A percentile compares a stretch with the other conserved stretches of the same genome.
phyloP scores from a whole-genome alignment of 2,113 vertebrate species.

The Pyrgilauda ruficollis region DNA sequence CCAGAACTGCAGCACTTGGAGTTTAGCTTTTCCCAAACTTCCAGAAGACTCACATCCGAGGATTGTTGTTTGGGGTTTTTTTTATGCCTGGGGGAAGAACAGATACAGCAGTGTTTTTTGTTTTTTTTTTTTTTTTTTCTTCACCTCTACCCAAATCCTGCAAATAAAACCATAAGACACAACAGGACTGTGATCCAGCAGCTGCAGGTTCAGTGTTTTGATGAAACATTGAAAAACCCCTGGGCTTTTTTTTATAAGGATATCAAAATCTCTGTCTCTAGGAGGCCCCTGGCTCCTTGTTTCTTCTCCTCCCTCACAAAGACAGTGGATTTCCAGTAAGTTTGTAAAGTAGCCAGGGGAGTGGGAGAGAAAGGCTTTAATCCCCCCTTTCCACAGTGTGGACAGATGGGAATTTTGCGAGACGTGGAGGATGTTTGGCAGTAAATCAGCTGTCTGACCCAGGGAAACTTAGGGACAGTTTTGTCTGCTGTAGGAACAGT shows the following conservation, averaged over 20 bases:
- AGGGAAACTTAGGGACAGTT: not conserved
- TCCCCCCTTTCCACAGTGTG: not conserved
- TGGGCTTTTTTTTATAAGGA: rapidly evolving
- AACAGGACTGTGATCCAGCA: not conserved
- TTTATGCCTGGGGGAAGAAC: not conserved
- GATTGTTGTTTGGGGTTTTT: not conserved
- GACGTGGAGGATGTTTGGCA: not conserved
- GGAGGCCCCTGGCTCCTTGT: not conserved
- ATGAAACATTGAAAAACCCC: not conserved
- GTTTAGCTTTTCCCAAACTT: not conserved
- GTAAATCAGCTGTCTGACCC: not conserved
- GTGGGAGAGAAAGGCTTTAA: not conserved
- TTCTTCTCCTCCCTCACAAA: not conserved
- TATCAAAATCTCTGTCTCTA: not conserved
- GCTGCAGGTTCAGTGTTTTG: not conserved
- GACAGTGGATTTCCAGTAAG: not conserved
- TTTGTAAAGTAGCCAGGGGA: not conserved
- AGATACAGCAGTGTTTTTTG: not conserved
- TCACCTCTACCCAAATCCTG: not conserved
- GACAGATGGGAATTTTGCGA: not conserved
- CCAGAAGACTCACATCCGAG: not conserved
- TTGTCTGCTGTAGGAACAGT: not conserved
- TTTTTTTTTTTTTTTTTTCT: not conserved
- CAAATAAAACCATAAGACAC: not conserved
- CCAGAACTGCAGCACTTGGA: not conserved